Evolutionary conservation across 2,888 invertebrate genomes (phyloP), one percentile per base, ranked within the genome.

Genomic region (Eupithecia centaureata): DNA sequence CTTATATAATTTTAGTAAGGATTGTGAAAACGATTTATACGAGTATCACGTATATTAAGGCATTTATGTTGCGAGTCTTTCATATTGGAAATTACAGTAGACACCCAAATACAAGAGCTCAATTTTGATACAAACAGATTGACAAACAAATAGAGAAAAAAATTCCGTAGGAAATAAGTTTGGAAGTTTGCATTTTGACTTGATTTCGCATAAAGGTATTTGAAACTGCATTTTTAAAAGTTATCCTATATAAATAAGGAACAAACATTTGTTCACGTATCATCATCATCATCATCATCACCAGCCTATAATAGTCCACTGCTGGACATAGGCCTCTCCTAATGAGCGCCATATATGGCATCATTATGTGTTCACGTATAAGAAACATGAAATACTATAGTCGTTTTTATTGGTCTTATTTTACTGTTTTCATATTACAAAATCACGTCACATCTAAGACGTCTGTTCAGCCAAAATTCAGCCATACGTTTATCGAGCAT

Each of bases 401-500:
- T n/a, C n/a, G n/a, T 42, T n/a, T 38, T n/a, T 18, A 38, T 38
- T 1, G 8, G 1, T 7, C 7, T 18, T 7, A 5, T 38, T 7
- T 18, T 38, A 38, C n/a, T 1, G n/a, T 38, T 7, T 38, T n/a
- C 42, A n/a, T 8, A 18, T 18, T 42, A 18, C 2, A 8, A 18
- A 42, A 18, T 42, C 18, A n/a, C 5, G 5, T n/a, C 15, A 1
- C 5, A 38, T n/a, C n/a, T n/a, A 38, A n/a, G n/a, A 38, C n/a
- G n/a, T 38, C n/a, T 33, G 28, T 35, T 52, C 5, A 15, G 1
- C 10, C 0, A 27, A 32, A 58, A 27, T 56, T 30, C 25, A 13
- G 30, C 54, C 47, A 28, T 33, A 32, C 30, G 28, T 61, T n/a
- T 35, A 63, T 64, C 7, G 22, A 32, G 47, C 56, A 61, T 56